Evolutionary conservation across 2,888 invertebrate species (phyloP), one percentile per base, ranked within the genome.

Genomic region (Stenolophus ochropezus): DNA sequence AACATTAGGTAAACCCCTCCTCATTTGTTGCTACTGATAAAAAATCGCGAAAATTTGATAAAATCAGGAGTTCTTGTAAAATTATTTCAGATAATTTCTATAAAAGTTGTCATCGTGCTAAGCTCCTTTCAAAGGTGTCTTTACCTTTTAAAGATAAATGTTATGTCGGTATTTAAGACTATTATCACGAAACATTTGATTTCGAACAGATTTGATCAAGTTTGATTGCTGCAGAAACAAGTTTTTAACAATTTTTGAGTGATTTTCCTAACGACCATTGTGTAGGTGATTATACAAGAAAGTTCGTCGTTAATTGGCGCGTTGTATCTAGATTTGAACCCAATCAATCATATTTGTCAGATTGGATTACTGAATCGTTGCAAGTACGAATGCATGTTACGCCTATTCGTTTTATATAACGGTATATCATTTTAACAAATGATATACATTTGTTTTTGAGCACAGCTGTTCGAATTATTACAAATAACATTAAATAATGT

Each of bases 261-360:
- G 1, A 16, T 51, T 14, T 51, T 5, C 14, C 21, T 20, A 8
- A 4, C 3, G 21, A 21, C 8, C 11, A 56, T 18, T 56, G 20
- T 16, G 18, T 56, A 56, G 18, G 56, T 56, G 11, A 56, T 61
- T 61, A 25, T 23, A 61, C 61, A 56, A 20, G 11, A 25, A 61
- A 61, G 23, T 61, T 61, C 25, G 11, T 11, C 5, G 23, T 61
- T 61, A 61, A 61, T 61, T 61, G 61, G 61, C 61, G 14, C 3
- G 14, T 25, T 14, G 1, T 23, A 23, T 61, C 25, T 23, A 23
- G 61, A 25, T 61, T 25, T 61, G 14, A 61, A 61, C 4, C 23
- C 25, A 21, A 61, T 61, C 61, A 23, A 61, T 61, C 61, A 61
- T 61, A n/a, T 61, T 56, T 61, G 61, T 61, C 61, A 61, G 25